These are phyloP conservation scores for Mormyrops attenuatus DNA, from an alignment of 2,797 vertebrate species.

Conservation along the genomic window DNA sequence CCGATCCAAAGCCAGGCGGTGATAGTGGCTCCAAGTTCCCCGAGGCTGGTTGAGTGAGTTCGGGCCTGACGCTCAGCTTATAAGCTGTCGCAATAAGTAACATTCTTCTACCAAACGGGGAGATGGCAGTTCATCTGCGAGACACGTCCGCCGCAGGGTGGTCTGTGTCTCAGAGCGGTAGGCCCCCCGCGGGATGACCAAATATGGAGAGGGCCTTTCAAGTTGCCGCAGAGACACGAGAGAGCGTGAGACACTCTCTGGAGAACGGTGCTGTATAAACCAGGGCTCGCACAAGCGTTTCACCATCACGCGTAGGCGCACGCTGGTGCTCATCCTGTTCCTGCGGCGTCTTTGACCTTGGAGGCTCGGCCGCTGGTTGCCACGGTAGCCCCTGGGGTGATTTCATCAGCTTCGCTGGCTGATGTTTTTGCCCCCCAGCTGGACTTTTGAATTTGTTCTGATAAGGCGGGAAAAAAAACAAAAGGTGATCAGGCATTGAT, in stretches of 20 bases:
- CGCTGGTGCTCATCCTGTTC: not conserved
- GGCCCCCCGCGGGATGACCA: constrained; percentile 38
- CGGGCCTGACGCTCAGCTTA: not conserved
- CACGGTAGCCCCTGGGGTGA: not conserved
- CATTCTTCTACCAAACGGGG: not conserved
- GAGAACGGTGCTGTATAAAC: constrained; percentile 19
- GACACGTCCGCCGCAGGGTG: not conserved
- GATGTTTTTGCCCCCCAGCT: not conserved
- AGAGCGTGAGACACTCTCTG: constrained; percentile 23
- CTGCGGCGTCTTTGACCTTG: not conserved
- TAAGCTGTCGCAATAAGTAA: not conserved
- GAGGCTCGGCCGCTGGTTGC: not conserved
- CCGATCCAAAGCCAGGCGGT: not conserved
- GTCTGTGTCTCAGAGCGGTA: constrained; percentile 22
- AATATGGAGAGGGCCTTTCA: constrained; percentile 41
- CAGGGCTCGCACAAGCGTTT: not conserved
- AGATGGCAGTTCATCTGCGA: not conserved
- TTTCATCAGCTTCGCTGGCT: not conserved
- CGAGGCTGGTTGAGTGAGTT: not conserved
- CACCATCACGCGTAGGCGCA: not conserved
- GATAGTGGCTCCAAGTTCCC: not conserved
- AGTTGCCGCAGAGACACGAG: constrained; percentile 21
- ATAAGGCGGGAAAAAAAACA: not conserved
- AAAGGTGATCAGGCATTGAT: not conserved
- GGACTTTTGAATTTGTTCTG: not conserved